These are phyloP conservation scores for Zosterops lateralis DNA, from an alignment of 2,113 vertebrate genomes.

Conservation along the genomic window DNA sequence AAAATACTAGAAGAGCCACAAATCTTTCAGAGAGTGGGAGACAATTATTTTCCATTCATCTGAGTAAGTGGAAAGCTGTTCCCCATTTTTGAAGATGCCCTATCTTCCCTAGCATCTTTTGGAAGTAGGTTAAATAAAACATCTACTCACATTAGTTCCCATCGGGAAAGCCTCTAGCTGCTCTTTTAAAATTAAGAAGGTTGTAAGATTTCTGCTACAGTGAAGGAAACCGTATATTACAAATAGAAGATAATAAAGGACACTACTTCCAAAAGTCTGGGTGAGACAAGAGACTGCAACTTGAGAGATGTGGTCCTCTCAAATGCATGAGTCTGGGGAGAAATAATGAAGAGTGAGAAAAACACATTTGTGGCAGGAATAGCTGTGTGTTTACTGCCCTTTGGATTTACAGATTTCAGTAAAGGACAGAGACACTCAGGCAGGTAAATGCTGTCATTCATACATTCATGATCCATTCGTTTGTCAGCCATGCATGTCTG, in stretches of 20 bases:
- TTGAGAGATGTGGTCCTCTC: neutral
- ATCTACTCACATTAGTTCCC: neutral
- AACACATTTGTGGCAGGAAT: neutral
- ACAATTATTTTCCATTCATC: neutral
- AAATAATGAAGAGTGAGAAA: neutral
- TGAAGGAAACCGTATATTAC: neutral
- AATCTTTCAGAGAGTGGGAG: neutral
- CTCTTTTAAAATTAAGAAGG: neutral
- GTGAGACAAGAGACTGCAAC: neutral
- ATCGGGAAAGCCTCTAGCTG: neutral
- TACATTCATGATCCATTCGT: neutral
- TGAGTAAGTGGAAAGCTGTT: neutral
- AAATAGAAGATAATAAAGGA: neutral
- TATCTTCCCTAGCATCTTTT: neutral
- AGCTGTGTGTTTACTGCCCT: neutral
- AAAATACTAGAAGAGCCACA: neutral
- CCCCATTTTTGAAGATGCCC: neutral
- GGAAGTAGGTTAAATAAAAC: neutral
- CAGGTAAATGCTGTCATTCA: neutral
- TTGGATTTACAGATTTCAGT: neutral
- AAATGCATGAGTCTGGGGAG: neutral
- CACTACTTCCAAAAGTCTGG: neutral
- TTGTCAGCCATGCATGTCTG: neutral
- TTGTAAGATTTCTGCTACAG: neutral
- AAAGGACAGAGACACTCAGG: neutral